Conservation (phyloP, 2,888 invertebrate genomes). For the Cerastis rubricosa region DNA sequence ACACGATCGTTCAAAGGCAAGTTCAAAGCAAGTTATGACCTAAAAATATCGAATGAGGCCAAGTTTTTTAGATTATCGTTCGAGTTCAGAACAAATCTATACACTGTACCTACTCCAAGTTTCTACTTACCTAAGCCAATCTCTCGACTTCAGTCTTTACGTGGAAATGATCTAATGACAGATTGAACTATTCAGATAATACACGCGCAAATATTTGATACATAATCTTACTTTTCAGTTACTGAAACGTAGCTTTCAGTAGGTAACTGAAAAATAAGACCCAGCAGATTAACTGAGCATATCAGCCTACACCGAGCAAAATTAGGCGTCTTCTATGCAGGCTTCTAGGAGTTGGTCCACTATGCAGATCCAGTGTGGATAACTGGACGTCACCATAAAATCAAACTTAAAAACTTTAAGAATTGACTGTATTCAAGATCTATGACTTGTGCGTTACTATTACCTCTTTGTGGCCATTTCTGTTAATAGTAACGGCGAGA, state of each 20-base stretch:
- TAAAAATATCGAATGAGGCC: conserved; percentile 30
- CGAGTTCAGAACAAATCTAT: conserved; percentile 16
- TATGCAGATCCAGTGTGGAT: not conserved
- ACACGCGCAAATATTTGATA: not conserved
- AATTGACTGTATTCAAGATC: too few species aligned
- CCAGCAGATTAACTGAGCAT: not conserved
- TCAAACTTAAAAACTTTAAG: too few species aligned
- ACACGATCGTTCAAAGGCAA: not conserved
- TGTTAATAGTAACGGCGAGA: not conserved
- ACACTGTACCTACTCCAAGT: not conserved
- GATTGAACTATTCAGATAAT: not conserved
- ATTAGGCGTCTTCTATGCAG: not conserved
- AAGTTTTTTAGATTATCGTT: conserved; percentile 17
- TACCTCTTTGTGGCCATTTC: not conserved
- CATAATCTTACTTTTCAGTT: too few species aligned
- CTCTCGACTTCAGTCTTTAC: not conserved
- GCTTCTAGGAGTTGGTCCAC: not conserved
- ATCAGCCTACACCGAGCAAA: not conserved
- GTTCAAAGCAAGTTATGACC: not conserved
- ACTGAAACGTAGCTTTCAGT: not conserved
- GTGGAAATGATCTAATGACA: not conserved
- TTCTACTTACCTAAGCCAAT: not conserved
- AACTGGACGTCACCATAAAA: not conserved
- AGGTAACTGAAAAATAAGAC: not conserved
- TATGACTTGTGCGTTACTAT: not conserved